Base-by-base conservation (phyloP, 1,140 invertebrate species). In the Drosophila serrata region DNA sequence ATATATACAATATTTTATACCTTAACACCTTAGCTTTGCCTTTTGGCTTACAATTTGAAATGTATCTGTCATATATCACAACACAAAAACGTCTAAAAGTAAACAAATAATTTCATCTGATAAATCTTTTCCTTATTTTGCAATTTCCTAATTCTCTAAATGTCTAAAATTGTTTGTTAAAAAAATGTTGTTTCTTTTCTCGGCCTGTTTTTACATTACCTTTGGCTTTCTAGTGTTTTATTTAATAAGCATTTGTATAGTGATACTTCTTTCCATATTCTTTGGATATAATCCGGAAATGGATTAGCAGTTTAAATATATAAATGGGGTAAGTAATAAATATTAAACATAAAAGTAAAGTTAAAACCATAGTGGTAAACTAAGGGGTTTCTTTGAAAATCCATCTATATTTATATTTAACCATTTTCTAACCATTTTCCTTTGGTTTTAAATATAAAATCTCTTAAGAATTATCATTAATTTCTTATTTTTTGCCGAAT, bases 181-280 rank as follows among this genome's bases (percentile, higher is more conserved):
- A 24, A 24, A 6, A 33, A 65, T 72, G 49, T 33, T 70, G 5
- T 13, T 70, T 7, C 15, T 72, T 12, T 17, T 72, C 13, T 12
- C n/a, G 8, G 65, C 51, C 12, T 59, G 11, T 4, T 11, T 70
- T 7, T 75, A 64, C 51, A n/a, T 75, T 6, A 8, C 15, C 11
- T 75, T 75, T 43, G 27, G 49, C 15, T 75, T 75, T 33, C n/a
- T 75, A 8, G 37, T 63, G 5, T 6, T 75, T 0, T 75, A 75
- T 5, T 56, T 64, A n/a, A 33, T 63, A 8, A 45, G 51, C 19
- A 39, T 75, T 15, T 51, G 37, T 39, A 3, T 75, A 15, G 39
- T 49, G 11, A 75, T 75, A 43, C 15, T 33, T 0, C 0, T 64
- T 4, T 64, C 35, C 31, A 15, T 75, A 15, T 24, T 57, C 19